A percentile compares a stretch with the other conserved stretches of the same genome.
phyloP scores from a whole-genome alignment of 2,888 invertebrate genomes.

The Augiades crinisus region DNA sequence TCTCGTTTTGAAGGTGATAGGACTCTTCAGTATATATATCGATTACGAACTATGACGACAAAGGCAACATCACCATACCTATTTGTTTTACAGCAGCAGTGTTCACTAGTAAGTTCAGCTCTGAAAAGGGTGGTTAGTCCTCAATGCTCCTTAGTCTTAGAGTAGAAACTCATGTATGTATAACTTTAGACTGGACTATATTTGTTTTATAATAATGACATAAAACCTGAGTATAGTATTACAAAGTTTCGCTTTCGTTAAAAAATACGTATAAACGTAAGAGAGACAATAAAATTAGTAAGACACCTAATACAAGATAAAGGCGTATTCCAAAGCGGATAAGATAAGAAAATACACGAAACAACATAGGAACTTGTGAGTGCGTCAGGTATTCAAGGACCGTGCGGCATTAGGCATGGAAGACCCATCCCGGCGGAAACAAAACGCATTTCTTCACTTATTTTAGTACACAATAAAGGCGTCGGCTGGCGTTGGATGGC shows the following conservation, averaged over 20 bases:
- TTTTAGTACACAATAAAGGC: slow-evolving; percentile 67
- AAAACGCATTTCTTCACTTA: slow-evolving; percentile 73
- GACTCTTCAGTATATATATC: too few relatives aligned
- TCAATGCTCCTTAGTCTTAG: too few relatives aligned
- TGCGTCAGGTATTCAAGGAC: slow-evolving; percentile 52
- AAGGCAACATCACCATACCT: too few relatives aligned
- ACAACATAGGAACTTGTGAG: slow-evolving; percentile 30
- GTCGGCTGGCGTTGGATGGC: slow-evolving; percentile 36
- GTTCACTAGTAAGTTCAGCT: too few relatives aligned
- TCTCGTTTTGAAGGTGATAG: too few relatives aligned
- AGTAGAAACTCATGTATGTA: too few relatives aligned
- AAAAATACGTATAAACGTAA: neutral
- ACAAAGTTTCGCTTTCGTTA: slow-evolving; percentile 15
- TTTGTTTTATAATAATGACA: too few relatives aligned
- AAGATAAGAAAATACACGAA: slow-evolving; percentile 9
- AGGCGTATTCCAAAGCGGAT: neutral
- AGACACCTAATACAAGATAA: slow-evolving; percentile 8
- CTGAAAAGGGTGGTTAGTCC: too few relatives aligned
- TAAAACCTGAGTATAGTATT: too few relatives aligned
- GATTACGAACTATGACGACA: too few relatives aligned
- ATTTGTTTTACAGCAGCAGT: too few relatives aligned
- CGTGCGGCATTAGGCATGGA: slow-evolving; percentile 66
- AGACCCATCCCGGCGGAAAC: slow-evolving; percentile 62
- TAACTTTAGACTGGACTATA: too few relatives aligned
- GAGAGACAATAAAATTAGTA: neutral